A percentile compares a stretch with the other conserved stretches of the same genome.
phyloP scores from a whole-genome alignment of 2,797 vertebrate species.

The Lacerta bilineata region DNA sequence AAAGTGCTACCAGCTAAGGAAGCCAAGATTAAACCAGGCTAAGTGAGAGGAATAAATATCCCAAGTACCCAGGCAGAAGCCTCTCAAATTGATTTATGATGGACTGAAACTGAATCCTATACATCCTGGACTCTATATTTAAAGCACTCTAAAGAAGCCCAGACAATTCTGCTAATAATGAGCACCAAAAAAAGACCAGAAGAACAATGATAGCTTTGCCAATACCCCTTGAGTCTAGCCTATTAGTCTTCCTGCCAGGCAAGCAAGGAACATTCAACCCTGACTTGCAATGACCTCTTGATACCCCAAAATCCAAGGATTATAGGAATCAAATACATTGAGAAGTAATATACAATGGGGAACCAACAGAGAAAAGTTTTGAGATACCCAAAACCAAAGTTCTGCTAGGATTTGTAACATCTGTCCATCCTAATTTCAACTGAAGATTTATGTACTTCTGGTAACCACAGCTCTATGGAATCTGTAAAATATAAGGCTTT shows the following conservation, averaged over 20 bases:
- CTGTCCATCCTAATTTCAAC: background rate
- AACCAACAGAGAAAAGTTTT: background rate
- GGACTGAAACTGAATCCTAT: background rate
- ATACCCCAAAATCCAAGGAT: background rate
- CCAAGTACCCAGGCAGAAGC: conserved; percentile 44
- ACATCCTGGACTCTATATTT: accelerated
- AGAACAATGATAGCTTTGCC: conserved; percentile 4
- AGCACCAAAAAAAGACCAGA: background rate
- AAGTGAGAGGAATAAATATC: conserved; percentile 65
- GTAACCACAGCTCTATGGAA: background rate
- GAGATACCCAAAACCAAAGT: background rate
- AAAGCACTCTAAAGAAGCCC: conserved; percentile 18
- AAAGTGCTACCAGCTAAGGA: conserved; percentile 73
- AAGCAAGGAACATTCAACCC: background rate
- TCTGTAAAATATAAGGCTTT: background rate
- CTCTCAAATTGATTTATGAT: background rate
- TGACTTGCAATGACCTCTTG: background rate
- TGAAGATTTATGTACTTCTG: background rate
- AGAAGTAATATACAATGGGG: background rate
- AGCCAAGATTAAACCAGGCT: conserved; percentile 44
- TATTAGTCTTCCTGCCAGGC: background rate
- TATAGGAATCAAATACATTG: background rate
- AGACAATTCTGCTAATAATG: background rate
- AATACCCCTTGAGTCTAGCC: background rate
- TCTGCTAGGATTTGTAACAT: background rate